These are phyloP conservation scores for Halcyon smyrnensis DNA, from an alignment of 2,797 vertebrate species.

Conservation along the genomic window DNA sequence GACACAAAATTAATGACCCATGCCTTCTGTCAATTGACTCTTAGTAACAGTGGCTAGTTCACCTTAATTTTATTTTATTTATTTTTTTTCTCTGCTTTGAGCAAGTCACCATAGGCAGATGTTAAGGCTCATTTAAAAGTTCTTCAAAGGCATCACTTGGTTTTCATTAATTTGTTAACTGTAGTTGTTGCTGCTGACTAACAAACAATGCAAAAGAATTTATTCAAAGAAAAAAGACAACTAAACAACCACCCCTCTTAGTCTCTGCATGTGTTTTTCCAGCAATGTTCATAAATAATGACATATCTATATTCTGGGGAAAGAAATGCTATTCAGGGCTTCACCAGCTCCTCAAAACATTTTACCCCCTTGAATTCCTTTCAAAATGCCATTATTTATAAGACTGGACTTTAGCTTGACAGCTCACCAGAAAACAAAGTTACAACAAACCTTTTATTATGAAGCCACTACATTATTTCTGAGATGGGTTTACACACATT, in stretches of 20 bases:
- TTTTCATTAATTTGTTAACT: conserved; percentile 90
- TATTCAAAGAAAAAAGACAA: background rate
- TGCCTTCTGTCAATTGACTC: conserved; percentile 94
- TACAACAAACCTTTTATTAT: conserved; percentile 10
- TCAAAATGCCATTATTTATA: conserved; percentile 40
- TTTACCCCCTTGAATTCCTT: conserved; percentile 39
- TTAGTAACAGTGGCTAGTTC: conserved; percentile 87
- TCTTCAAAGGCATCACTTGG: conserved; percentile 82
- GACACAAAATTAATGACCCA: conserved; percentile 99
- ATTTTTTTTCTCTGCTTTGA: conserved; percentile 70
- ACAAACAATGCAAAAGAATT: conserved; percentile 32
- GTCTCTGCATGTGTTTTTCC: background rate
- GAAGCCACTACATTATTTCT: conserved; percentile 22
- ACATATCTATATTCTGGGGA: background rate
- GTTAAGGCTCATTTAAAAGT: conserved; percentile 87
- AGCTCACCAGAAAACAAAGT: background rate
- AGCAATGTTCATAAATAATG: background rate
- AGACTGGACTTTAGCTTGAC: conserved; percentile 41
- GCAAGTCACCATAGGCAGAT: conserved; percentile 83
- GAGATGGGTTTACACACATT: background rate
- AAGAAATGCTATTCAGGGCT: background rate
- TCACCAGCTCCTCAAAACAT: conserved; percentile 40
- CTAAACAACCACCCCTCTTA: fast-evolving
- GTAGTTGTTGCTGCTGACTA: conserved; percentile 63
- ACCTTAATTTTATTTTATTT: conserved; percentile 82